Evolutionary conservation across 2,113 vertebrate genomes (phyloP).

Genomic region (Platysternon megacephalum): DNA sequence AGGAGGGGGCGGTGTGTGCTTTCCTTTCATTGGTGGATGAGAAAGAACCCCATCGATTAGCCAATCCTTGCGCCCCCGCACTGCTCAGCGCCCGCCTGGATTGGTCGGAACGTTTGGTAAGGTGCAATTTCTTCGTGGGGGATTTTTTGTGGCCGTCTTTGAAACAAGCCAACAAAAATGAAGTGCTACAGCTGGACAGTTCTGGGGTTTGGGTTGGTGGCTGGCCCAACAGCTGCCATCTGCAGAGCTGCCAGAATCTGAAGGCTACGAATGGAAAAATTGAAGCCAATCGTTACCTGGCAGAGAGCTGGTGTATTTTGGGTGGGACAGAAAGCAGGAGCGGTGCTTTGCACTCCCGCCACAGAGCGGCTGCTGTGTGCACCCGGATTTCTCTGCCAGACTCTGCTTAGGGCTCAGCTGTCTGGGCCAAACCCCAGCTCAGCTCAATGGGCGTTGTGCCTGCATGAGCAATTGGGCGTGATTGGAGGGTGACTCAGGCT

Average conservation of each 20-base stretch:
- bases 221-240: not conserved
- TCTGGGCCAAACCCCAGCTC: not conserved
- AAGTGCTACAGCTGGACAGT: not conserved
- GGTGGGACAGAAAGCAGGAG: not conserved
- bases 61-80: not conserved
- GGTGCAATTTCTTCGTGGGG: conserved; percentile 50
- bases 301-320: not conserved
- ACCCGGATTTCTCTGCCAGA: not conserved
- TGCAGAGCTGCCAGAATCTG: not conserved
- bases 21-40: not conserved
- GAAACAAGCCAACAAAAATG: not conserved
- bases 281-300: not conserved
- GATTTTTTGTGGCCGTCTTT: not conserved
- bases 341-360: not conserved
- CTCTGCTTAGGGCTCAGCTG: not conserved
- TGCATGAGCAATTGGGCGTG: not conserved
- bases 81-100: not conserved
- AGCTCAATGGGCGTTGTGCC: not conserved
- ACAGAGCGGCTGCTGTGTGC: not conserved
- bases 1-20: not conserved
- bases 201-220: not conserved
- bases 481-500: not conserved
- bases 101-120: not conserved
- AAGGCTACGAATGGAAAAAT: not conserved
- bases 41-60: not conserved